Evolutionary conservation across 1,140 invertebrate species (phyloP).

Genomic region (Antheraea mylitta): DNA sequence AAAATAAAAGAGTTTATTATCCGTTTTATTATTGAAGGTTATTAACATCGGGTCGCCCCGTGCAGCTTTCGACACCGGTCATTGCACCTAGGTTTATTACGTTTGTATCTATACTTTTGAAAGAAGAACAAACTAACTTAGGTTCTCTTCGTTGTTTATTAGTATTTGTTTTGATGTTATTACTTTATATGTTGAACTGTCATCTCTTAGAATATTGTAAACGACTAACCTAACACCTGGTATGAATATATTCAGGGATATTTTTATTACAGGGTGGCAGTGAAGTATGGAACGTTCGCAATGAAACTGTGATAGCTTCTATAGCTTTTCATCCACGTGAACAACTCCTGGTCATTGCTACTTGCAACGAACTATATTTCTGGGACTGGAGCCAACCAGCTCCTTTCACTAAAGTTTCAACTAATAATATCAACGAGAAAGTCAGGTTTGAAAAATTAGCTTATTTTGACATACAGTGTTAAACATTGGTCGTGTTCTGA

Average conservation of each 20-base stretch:
- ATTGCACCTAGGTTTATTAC: no score
- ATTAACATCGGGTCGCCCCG: no score
- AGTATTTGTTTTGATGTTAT: no score
- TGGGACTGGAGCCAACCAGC: constrained; percentile 93
- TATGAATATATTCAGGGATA: not conserved
- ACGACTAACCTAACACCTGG: not conserved
- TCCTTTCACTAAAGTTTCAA: constrained; percentile 86
- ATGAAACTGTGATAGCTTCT: constrained; percentile 89
- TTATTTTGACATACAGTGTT: not conserved
- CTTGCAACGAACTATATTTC: constrained; percentile 91
- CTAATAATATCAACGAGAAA: constrained; percentile 87
- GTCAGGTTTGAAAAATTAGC: constrained; percentile 80
- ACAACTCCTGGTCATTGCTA: constrained; percentile 90
- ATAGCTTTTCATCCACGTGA: constrained; percentile 93
- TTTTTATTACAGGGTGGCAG: constrained; percentile 84
- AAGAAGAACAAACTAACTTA: no score
- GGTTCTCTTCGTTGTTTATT: no score
- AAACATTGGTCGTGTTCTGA: not conserved
- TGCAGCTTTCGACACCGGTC: no score
- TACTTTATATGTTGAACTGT: no score
- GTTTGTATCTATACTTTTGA: no score
- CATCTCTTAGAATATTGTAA: no score
- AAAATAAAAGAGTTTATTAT: no score
- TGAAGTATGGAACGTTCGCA: constrained; percentile 88
- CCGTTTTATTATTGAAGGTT: no score